Percentiles rank a stretch among this genome's conserved stretches.
Evolutionary conservation across 2,888 invertebrate genomes (phyloP).

Genomic region (Chromoteleia sp.): DNA sequence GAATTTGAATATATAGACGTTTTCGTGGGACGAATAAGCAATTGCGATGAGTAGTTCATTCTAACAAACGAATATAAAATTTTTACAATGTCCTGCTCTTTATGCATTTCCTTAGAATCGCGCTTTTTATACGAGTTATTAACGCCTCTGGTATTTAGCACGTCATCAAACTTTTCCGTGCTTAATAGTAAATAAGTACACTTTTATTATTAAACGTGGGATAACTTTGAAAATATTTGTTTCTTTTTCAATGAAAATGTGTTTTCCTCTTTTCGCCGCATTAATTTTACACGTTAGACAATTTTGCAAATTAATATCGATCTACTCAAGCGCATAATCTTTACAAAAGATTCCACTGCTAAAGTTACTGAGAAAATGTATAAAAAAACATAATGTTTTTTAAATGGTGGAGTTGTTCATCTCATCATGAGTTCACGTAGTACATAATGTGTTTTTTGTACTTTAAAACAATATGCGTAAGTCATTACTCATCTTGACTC

Average conservation of each 20-base stretch:
- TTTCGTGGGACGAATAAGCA: constrained; percentile 36
- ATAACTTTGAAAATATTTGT: background rate
- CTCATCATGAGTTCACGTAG: constrained; percentile 10
- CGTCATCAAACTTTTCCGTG: constrained; percentile 25
- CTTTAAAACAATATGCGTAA: constrained; percentile 45
- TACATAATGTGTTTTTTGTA: constrained; percentile 36
- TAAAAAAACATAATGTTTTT: no score
- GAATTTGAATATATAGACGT: no score
- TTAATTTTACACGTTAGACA: no score
- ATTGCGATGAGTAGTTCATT: constrained; percentile 31
- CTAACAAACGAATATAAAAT: constrained; percentile 10
- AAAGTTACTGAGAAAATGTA: background rate
- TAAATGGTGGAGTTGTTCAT: constrained; percentile 21
- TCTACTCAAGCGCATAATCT: no score
- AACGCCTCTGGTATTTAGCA: constrained; percentile 1
- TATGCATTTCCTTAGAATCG: constrained; percentile 9
- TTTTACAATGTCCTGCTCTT: constrained; percentile 11
- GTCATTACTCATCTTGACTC: constrained; percentile 41
- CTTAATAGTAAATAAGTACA: background rate
- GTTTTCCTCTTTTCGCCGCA: no score
- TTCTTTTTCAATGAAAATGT: no score
- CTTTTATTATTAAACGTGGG: background rate
- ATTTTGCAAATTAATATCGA: background rate
- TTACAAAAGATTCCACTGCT: no score
- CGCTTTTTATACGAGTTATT: constrained; percentile 20